Evolutionary conservation across 1,140 invertebrate genomes (phyloP).

Genomic region (Scylla paramamosain): DNA sequence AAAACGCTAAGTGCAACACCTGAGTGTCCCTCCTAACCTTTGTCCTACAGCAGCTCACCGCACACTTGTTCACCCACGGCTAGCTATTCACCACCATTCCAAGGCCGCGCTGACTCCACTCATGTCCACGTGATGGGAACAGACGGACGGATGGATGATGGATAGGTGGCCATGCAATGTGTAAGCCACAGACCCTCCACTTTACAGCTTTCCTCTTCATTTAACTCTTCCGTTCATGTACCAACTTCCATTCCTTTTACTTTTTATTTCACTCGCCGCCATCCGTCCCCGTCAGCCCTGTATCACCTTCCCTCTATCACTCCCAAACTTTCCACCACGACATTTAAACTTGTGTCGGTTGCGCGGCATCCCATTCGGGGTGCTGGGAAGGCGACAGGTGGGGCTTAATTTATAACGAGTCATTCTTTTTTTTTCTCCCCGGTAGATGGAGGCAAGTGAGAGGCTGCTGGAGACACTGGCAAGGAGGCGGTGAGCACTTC

Average conservation of each 20-base stretch:
- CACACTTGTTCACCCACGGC: no score
- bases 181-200: no score
- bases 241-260: not conserved
- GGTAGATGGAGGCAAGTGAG: slow-evolving; percentile 60
- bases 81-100: no score
- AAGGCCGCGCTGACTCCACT: no score
- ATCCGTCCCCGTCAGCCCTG: not conserved
- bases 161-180: no score
- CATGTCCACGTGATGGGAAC: no score
- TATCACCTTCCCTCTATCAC: not conserved
- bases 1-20: no score
- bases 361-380: not conserved
- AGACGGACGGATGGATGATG: no score
- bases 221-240: not conserved
- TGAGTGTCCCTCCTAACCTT: no score
- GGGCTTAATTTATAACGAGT: not conserved
- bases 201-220: no score
- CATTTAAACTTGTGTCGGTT: not conserved
- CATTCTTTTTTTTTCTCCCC: not conserved
- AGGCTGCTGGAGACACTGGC: slow-evolving; percentile 51
- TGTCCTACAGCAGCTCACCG: no score
- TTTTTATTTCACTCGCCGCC: not conserved
- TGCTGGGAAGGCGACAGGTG: not conserved
- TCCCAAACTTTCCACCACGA: not conserved
- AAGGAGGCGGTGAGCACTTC: slow-evolving; percentile 43